These are phyloP conservation scores for Echinometra lucunter DNA, from an alignment of 53 echinoderm and acorn worm genomes.

Conservation along the genomic window DNA sequence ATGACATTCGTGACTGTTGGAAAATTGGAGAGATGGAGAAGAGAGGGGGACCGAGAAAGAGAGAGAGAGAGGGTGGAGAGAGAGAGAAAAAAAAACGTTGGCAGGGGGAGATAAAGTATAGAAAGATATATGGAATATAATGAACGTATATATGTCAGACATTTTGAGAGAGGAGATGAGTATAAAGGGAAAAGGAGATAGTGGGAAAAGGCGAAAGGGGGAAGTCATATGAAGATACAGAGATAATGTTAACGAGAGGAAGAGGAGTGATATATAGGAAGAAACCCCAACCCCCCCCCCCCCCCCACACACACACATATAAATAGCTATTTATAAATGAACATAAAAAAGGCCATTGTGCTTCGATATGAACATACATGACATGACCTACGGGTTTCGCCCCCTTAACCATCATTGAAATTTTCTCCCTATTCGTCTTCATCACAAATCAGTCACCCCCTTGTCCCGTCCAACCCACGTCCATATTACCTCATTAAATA, in stretches of 20 bases:
- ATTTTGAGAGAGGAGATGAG: background rate
- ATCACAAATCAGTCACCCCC: background rate
- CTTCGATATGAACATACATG: background rate
- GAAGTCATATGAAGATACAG: background rate
- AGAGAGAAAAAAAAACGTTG: background rate
- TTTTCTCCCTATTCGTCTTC: background rate
- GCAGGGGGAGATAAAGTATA: background rate
- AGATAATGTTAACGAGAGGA: background rate
- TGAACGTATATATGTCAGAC: background rate
- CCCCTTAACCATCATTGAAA: background rate
- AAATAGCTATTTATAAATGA: no score
- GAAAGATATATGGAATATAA: background rate
- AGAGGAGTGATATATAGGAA: no score
- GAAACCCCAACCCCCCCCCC: no score
- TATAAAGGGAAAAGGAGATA: background rate
- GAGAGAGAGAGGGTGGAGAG: background rate
- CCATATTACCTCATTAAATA: conserved; percentile 11
- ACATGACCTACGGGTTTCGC: background rate
- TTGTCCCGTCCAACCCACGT: background rate
- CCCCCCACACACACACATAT: no score
- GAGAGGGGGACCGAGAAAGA: background rate
- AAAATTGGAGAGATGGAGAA: background rate
- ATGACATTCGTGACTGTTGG: background rate
- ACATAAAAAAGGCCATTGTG: background rate
- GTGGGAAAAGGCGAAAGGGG: background rate